Evolutionary conservation across 1,140 invertebrate genomes (phyloP).

Genomic region (Macrobrachium rosenbergii): DNA sequence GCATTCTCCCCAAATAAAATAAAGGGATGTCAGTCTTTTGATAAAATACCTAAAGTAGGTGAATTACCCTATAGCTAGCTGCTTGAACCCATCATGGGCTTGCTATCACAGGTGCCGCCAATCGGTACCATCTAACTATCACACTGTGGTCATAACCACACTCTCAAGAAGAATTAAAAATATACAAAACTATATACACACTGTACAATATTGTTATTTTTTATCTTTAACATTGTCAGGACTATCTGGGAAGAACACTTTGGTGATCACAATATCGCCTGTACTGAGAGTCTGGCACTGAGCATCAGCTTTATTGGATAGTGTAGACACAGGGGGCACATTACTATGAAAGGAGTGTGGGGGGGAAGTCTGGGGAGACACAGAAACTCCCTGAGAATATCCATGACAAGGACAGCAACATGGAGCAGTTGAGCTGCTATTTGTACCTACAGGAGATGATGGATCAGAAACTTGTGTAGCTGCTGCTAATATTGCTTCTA

Average conservation of each 20-base stretch:
- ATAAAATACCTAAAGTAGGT: constrained; percentile 52
- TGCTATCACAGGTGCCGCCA: constrained; percentile 50
- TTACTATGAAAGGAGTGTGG: constrained; percentile 23
- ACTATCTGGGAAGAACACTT: constrained; percentile 75
- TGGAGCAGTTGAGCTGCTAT: constrained; percentile 43
- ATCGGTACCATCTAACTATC: constrained; percentile 53
- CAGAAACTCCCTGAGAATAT: constrained; percentile 41
- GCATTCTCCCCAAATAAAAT: constrained; percentile 16
- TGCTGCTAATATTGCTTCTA: constrained; percentile 86
- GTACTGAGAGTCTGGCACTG: constrained; percentile 89
- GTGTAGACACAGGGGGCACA: constrained; percentile 56
- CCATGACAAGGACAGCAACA: constrained; percentile 68
- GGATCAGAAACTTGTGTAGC: constrained; percentile 74
- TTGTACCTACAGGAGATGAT: constrained; percentile 54
- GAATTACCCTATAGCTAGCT: constrained; percentile 50
- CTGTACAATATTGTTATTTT: constrained; percentile 44
- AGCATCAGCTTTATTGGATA: constrained; percentile 70
- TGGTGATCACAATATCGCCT: constrained; percentile 93
- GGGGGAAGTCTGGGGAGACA: constrained; percentile 35
- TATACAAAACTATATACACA: constrained; percentile 61
- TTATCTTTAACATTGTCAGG: constrained; percentile 63
- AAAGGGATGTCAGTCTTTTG: constrained; percentile 38
- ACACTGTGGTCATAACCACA: constrained; percentile 50
- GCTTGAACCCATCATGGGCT: constrained; percentile 38
- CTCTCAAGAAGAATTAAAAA: constrained; percentile 55